Evolutionary conservation across 2,888 invertebrate species (phyloP), one percentile per base, ranked within the genome.

Genomic region (Laothoe populi): DNA sequence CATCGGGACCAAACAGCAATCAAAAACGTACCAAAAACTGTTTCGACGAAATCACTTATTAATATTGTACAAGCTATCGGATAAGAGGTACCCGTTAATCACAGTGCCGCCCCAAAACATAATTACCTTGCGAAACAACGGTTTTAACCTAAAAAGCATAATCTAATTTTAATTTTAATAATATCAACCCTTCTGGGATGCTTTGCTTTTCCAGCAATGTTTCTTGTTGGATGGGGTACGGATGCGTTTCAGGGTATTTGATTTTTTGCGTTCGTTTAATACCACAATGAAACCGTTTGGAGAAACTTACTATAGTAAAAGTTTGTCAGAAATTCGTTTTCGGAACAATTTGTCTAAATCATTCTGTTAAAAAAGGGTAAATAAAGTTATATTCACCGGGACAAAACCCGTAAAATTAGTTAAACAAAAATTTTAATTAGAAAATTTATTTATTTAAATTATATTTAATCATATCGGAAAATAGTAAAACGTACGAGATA

Each of bases 131-230:
- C 78, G 79, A 79, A 82, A 86, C 76, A 85, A 84, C 86, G 79
- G 82, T 78, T 78, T 83, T 83, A 83, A 79, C 79, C 84, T 86
- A 88, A 88, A 89, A 88, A 86, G 72, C 83, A 77, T 86, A 86
- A 90, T 89, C 83, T 86, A 87, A 89, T 88, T 89, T 88, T 88
- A 87, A 88, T 89, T 87, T 88, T 88, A 88, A 88, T 90, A 86
- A 86, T 86, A 79, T 79, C 75, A 79, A 82, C 81, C 83, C 78
- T 79, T 79, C 77, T 70, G 79, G 78, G 81, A 78, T 70, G 60
- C 60, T 64, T 61, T 45, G 38, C 16, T 40, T 53, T 26, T 60
- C 35, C 26, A 26, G 38, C 40, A 4, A 13, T 38, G 31, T 35
- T 24, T 26, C n/a, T 53, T 53, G 19, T n/a, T 49, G 26, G 16